A percentile compares a stretch with the other conserved stretches of the same genome.
Evolutionary conservation across 64 coral and sea anemone genomes (phyloP).

Genomic region (Hydrozoanthus tunicans): DNA sequence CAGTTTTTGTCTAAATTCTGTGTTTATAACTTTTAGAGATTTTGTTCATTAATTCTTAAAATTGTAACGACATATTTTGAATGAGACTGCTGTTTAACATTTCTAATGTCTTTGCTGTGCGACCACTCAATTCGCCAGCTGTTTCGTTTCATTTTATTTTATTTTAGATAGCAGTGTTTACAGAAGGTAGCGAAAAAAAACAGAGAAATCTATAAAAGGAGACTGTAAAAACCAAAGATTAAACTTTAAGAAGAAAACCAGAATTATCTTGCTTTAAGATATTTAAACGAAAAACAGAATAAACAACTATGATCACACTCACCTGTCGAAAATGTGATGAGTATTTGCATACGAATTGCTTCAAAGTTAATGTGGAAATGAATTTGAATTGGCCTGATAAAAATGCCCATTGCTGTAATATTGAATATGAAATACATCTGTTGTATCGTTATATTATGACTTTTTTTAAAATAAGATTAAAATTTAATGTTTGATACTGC

Average conservation of each 20-base stretch:
- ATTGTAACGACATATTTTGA: constrained; percentile 4
- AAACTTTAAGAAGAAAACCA: background rate
- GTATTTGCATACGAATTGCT: constrained; percentile 27
- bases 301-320: background rate
- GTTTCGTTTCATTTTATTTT: constrained; percentile 21
- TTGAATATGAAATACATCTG: background rate
- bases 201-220: background rate
- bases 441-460: background rate
- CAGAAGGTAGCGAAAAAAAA: background rate
- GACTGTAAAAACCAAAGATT: background rate
- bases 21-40: constrained; percentile 32
- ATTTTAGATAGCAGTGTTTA: constrained; percentile 15
- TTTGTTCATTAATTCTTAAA: constrained; percentile 42
- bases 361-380: background rate
- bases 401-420: background rate
- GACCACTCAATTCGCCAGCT: constrained; percentile 5
- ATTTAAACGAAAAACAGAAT: constrained; percentile 47
- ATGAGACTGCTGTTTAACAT: constrained; percentile 17
- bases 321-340: background rate
- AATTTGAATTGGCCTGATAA: background rate
- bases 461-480: background rate
- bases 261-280: background rate
- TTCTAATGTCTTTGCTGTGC: background rate
- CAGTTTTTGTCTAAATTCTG: constrained; percentile 1
- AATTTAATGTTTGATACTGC: too few species aligned